Evolutionary conservation across 2,888 invertebrate genomes (phyloP).

Genomic region (Maniola hyperantus): DNA sequence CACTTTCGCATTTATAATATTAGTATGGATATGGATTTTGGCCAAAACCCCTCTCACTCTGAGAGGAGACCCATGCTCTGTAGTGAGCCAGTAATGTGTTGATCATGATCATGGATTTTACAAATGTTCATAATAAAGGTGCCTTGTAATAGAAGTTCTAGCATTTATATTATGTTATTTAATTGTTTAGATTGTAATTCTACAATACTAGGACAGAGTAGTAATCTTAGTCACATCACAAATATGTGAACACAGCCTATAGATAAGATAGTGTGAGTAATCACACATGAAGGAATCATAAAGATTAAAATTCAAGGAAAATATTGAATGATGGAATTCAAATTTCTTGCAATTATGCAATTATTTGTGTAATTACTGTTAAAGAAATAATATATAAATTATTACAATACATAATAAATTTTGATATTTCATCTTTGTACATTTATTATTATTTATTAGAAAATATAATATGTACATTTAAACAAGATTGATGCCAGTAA

Average conservation of each 20-base stretch:
- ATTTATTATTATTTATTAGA: not conserved
- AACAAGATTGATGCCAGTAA: not conserved
- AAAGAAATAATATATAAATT: not conserved
- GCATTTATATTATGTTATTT: not conserved
- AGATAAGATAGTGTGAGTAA: conserved; percentile 78
- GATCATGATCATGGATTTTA: too few relatives aligned
- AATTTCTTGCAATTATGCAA: not conserved
- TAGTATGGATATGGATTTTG: too few relatives aligned
- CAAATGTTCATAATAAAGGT: not conserved
- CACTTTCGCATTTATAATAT: too few relatives aligned
- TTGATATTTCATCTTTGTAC: not conserved
- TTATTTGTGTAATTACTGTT: not conserved
- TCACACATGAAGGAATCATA: conserved; percentile 59
- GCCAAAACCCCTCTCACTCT: too few relatives aligned
- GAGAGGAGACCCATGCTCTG: too few relatives aligned
- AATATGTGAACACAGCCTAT: conserved; percentile 58
- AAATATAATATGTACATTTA: not conserved
- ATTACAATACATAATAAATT: not conserved
- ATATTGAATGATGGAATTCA: conserved; percentile 20
- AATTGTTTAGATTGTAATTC: not conserved
- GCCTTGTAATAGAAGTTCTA: not conserved
- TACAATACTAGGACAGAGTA: conserved; percentile 20
- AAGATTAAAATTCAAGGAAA: conserved; percentile 52
- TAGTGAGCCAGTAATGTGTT: too few relatives aligned
- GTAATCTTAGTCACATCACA: conserved; percentile 59